phyloP scores from a whole-genome alignment of 2,113 vertebrate species.

The Neotragus moschatus region DNA sequence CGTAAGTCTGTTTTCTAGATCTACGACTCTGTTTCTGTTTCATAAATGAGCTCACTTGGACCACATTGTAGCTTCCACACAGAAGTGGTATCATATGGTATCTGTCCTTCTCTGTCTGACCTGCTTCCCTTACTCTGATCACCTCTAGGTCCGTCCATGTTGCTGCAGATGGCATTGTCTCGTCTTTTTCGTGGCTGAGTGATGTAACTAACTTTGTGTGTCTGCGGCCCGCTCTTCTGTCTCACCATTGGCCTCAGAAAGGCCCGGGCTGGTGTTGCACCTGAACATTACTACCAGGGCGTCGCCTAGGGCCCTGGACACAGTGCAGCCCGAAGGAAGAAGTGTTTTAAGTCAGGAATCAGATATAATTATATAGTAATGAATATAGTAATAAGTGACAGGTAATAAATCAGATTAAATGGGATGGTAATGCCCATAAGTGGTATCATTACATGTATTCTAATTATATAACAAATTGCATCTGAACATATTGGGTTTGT shows the following conservation, averaged over 20 bases:
- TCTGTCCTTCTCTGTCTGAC: neutral
- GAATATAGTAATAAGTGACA: neutral
- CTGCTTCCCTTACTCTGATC: neutral
- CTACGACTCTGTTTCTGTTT: neutral
- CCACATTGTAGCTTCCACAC: fast-evolving
- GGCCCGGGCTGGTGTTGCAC: neutral
- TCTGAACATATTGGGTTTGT: neutral
- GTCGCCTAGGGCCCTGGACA: neutral
- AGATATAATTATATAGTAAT: neutral
- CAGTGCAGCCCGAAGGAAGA: neutral
- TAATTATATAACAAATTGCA: neutral
- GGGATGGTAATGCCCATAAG: neutral
- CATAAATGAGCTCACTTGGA: neutral
- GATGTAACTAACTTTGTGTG: neutral
- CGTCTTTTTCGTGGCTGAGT: fast-evolving
- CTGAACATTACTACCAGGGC: neutral
- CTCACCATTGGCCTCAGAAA: neutral
- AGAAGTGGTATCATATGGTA: fast-evolving
- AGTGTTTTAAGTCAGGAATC: neutral
- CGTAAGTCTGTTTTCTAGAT: neutral
- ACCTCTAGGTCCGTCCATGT: neutral
- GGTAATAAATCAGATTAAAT: neutral
- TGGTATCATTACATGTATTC: neutral
- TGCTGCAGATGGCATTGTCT: neutral
- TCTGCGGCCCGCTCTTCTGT: neutral